Evolutionary conservation across 2,113 vertebrate genomes (phyloP).

Genomic region (Brachionichthys hirsutus): DNA sequence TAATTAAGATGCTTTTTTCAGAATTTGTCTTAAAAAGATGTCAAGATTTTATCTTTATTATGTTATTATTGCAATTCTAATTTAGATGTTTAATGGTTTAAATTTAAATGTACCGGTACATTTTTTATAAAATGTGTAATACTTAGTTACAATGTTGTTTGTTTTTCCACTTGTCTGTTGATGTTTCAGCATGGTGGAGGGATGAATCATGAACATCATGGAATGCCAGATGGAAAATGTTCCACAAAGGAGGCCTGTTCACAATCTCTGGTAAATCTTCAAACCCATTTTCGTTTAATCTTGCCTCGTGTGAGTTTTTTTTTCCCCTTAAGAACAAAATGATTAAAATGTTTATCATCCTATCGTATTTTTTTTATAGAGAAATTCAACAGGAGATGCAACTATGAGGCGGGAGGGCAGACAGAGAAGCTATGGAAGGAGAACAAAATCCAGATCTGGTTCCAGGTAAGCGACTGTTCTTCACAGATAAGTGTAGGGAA

Average conservation of each 20-base stretch:
- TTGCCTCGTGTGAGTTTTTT: no score
- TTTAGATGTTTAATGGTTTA: no score
- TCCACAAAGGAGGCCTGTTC: constrained; percentile 44
- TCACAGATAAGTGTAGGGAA: no score
- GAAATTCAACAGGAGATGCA: constrained; percentile 80
- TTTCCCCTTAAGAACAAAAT: no score
- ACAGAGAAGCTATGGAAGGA: constrained; percentile 80
- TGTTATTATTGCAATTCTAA: no score
- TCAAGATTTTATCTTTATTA: no score
- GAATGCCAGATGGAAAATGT: constrained; percentile 35
- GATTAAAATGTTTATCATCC: not conserved
- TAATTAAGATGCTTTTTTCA: not conserved
- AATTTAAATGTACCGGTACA: not conserved
- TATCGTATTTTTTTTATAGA: constrained; percentile 67
- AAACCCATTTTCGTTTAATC: not conserved
- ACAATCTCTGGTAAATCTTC: constrained; percentile 38
- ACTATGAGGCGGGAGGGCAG: constrained; percentile 79
- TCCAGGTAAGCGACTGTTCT: constrained; percentile 78
- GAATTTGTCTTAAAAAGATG: not conserved
- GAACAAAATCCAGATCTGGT: constrained; percentile 84
- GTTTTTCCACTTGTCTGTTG: constrained; percentile 9
- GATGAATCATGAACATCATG: constrained; percentile 38
- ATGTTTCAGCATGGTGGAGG: constrained; percentile 30
- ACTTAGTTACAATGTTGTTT: not conserved
- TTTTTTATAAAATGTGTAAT: not conserved